phyloP scores from a whole-genome alignment of 1,140 invertebrate species.

The Pygmarrhopalites habei region DNA sequence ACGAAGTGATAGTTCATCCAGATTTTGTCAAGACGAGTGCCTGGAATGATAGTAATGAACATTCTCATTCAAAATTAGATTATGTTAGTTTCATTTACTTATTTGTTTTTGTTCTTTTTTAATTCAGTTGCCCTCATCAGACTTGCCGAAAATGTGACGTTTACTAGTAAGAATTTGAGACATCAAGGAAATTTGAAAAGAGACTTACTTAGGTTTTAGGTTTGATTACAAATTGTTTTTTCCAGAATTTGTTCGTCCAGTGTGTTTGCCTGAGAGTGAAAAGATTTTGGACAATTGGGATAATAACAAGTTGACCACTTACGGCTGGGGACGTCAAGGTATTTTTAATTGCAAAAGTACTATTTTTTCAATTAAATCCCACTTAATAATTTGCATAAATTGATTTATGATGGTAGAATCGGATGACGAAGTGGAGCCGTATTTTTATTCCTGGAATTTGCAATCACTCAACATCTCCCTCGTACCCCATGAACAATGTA shows the following conservation, averaged over 20 bases:
- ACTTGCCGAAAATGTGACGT: slow-evolving; percentile 2
- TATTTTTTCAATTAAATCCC: neutral
- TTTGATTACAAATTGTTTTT: too few relatives aligned
- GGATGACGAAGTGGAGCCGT: slow-evolving; percentile 7
- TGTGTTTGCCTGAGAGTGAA: slow-evolving; percentile 14
- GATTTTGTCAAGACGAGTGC: slow-evolving; percentile 9
- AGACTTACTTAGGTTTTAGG: too few relatives aligned
- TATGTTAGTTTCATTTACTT: too few relatives aligned
- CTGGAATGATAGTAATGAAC: slow-evolving; percentile 12
- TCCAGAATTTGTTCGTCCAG: slow-evolving; percentile 10
- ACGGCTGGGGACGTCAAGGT: slow-evolving; percentile 26
- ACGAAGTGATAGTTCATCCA: slow-evolving; percentile 18
- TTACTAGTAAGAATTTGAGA: slow-evolving; percentile 18
- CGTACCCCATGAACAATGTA: slow-evolving; percentile 18
- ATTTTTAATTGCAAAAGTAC: neutral
- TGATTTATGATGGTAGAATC: slow-evolving; percentile 6
- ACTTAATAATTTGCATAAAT: neutral
- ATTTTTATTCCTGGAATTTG: neutral
- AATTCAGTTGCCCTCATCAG: slow-evolving; percentile 14
- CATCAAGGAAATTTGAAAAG: too few relatives aligned
- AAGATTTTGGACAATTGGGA: neutral
- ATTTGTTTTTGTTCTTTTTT: too few relatives aligned
- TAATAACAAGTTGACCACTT: slow-evolving; percentile 10
- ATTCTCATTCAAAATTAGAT: too few relatives aligned
- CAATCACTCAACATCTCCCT: slow-evolving; percentile 15